Evolutionary conservation across 2,113 vertebrate genomes (phyloP), one percentile per base, ranked within the genome.

Genomic region (Aix galericulata): DNA sequence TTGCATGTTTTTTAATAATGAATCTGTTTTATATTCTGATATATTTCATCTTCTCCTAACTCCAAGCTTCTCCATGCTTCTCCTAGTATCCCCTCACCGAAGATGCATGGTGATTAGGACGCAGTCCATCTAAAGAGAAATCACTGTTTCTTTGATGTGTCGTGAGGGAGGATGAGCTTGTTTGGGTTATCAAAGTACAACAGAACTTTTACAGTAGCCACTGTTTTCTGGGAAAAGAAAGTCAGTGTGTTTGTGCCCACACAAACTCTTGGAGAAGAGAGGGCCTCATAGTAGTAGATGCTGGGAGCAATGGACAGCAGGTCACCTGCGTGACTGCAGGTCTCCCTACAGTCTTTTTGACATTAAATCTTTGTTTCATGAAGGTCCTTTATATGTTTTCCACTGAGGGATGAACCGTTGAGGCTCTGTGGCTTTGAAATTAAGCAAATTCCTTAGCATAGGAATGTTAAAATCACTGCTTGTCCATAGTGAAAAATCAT

Each of bases 41-140:
- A 29, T 59, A 72, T n/a, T 85, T 63, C 62, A 40, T 25, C 25
- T 63, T 27, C 34, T 63, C 38, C 36, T 38, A 63, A 63, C 34
- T 63, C 26, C 36, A 63, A 40, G 36, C 17, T 63, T 26, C 25
- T 63, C 36, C 9, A 12, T 40, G 16, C 15, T 63, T 63, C 36
- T 38, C 34, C 25, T 38, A 18, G 17, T 36, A 40, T 40, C 17
- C 3, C n/a, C 53, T 56, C 36, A 0, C 48, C 52, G 75, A 46
- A 63, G 36, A 25, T 16, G 3, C 0, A 0, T 1, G 1, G 29
- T 74, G 21, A 17, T 38, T 1, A 2, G 25, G 20, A 31, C 0
- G 0, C 4, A 27, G 31, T 16, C 11, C 1, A 1, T 10, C 16
- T 76, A 56, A 38, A 56, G 53, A 82, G 32, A 3, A 21, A 60